Evolutionary conservation across 1,140 invertebrate species (phyloP), one percentile per base, ranked within the genome.

Genomic region (Saccostrea glomerata): DNA sequence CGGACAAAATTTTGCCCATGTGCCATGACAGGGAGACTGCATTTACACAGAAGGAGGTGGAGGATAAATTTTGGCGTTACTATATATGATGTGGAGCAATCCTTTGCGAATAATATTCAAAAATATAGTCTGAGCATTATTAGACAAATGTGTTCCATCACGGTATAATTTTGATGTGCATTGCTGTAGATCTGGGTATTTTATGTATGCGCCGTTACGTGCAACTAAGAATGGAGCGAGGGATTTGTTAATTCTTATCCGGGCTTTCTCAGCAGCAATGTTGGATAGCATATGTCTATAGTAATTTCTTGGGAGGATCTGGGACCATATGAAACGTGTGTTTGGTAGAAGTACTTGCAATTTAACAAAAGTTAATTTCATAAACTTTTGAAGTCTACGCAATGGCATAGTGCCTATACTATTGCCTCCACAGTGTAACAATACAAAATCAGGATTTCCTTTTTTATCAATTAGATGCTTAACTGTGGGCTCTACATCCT

Each of bases 371-470:
- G 84, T 60, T 9, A 60, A 17, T 60, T 85, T 85, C 82, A 84
- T 84, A n/a, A 84, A 83, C 2, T 40, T 20, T 47, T 83, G 82
- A 11, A 84, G 11, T 13, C 7, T 47, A 13, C 54, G 17, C 25
- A 60, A 60, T 7, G 56, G 55, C 20, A 60, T 25, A 1, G 55
- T 58, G 11, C 84, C 84, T 25, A 60, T 85, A 60, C 84, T 60
- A 30, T 85, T 60, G 23, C 84, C 84, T 6, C 84, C 84, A 36
- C 84, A 85, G 58, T 85, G 84, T 54, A 85, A n/a, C 23, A 85
- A 9, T 13, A 85, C 3, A 36, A 6, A 85, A 15, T 25, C 54
- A 20, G n/a, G 54, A 7, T 56, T 3, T 13, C 13, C 0, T 15
- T 60, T 56, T 25, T 17, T 5, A 25, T 15, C 54, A 20, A 60